Evolutionary conservation across 2,888 invertebrate species (phyloP), one percentile per base, ranked within the genome.

Genomic region (Trisateles emortualis): DNA sequence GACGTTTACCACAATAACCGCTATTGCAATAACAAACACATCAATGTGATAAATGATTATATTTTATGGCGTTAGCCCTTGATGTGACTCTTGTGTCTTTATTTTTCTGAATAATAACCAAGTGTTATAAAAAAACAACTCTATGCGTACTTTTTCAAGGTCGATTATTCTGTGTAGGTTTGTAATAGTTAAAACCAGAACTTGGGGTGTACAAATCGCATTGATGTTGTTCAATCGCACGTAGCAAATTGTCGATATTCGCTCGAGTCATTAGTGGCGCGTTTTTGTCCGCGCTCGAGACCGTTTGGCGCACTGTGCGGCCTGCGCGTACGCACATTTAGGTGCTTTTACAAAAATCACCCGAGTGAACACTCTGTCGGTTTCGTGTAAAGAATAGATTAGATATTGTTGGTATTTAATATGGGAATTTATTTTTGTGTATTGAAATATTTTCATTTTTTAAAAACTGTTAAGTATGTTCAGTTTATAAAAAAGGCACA

Each of bases 241-340:
- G 90, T 83, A 90, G 84, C 89, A 88, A 92, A 92, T 92, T 89
- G 90, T 88, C 90, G 89, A 90, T 91, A 83, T 84, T 82, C 78
- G 84, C 69, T 76, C 60, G 63, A 83, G 81, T 89, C 87, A 86
- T 90, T 90, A 88, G 84, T 82, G 80, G 79, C 59, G 64, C 70
- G 82, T 83, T 88, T 87, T 84, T 85, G 83, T 80, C 76, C 73
- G 52, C 36, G 48, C 56, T 61, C 63, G 62, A 72, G 61, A 59
- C 63, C 50, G 49, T 49, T 68, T 46, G 73, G 71, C 76, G 17
- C 78, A 73, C 76, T 74, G 81, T 81, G 81, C 79, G 73, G 76
- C 69, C 74, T 72, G 70, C 76, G 74, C 62, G 65, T 63, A 68
- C 74, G 74, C 76, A 73, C 67, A 72, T 70, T 73, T 68, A 68